phyloP scores from a whole-genome alignment of 2,797 vertebrate species.

The Enteromius argenteus region DNA sequence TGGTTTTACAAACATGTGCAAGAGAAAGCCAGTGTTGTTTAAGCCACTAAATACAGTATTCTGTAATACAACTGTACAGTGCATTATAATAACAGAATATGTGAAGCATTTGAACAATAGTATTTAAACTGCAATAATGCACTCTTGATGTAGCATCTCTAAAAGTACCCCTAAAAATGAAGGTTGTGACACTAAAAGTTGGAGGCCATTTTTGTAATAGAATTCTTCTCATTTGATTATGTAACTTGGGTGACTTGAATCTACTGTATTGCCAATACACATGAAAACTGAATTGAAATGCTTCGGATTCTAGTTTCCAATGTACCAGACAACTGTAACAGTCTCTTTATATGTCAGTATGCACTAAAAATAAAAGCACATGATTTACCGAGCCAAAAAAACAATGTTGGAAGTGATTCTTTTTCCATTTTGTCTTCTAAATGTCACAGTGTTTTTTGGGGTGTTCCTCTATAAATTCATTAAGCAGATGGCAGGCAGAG shows the following conservation, averaged over 20 bases:
- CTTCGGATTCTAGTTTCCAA: constrained; percentile 22
- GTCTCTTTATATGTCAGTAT: constrained; percentile 77
- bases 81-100: background rate
- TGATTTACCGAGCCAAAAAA: constrained; percentile 70
- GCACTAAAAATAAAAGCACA: constrained; percentile 88
- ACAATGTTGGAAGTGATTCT: background rate
- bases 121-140: constrained; percentile 27
- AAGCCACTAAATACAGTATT: constrained; percentile 27
- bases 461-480: constrained; percentile 62
- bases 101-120: background rate
- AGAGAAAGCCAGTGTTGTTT: constrained; percentile 18
- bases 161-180: background rate
- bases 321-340: constrained; percentile 36
- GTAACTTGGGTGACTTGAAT: constrained; percentile 1
- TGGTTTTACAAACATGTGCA: background rate
- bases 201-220: background rate
- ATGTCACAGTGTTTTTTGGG: constrained; percentile 40
- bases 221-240: constrained; percentile 2
- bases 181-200: background rate
- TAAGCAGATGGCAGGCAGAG: constrained; percentile 65
- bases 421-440: constrained; percentile 4
- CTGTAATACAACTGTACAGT: constrained; percentile 25
- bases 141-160: constrained; percentile 12
- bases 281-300: constrained; percentile 1
- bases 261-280: constrained; percentile 38